phyloP scores from a whole-genome alignment of 2,797 vertebrate species.

The Calcarius lapponicus region DNA sequence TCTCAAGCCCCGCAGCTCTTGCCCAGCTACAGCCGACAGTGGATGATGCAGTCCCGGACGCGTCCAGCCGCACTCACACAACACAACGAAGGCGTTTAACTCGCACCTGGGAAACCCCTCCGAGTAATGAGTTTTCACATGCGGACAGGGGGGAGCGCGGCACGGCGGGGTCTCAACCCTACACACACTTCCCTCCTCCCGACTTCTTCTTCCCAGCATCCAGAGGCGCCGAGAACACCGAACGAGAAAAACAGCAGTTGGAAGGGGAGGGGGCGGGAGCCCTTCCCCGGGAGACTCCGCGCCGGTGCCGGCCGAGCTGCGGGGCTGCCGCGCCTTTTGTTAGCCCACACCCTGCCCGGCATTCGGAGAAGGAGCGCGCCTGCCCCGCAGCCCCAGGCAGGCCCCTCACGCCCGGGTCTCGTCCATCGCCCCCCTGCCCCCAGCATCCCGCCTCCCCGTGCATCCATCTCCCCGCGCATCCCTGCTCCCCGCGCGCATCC shows the following conservation, averaged over 20 bases:
- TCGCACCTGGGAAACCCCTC: background rate
- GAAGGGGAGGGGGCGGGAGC: background rate
- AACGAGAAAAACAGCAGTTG: accelerated
- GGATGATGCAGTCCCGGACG: accelerated
- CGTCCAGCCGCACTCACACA: background rate
- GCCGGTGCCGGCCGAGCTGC: background rate
- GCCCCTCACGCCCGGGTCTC: background rate
- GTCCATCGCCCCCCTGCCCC: background rate
- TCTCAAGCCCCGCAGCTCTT: too few relatives aligned
- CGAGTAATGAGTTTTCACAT: accelerated
- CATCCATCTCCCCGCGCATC: background rate
- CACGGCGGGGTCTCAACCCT: background rate
- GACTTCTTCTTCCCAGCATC: background rate
- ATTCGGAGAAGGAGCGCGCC: background rate
- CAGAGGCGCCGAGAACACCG: background rate
- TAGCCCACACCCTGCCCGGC: background rate
- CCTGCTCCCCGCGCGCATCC: too few relatives aligned
- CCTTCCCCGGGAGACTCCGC: background rate
- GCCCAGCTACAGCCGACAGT: background rate
- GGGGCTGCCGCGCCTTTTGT: background rate
- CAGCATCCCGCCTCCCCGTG: background rate
- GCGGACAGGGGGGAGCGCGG: background rate
- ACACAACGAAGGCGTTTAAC: background rate
- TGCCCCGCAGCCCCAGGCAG: background rate
- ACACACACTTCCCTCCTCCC: background rate